phyloP scores from a whole-genome alignment of 2,797 vertebrate species.

The Pteropus rufus region DNA sequence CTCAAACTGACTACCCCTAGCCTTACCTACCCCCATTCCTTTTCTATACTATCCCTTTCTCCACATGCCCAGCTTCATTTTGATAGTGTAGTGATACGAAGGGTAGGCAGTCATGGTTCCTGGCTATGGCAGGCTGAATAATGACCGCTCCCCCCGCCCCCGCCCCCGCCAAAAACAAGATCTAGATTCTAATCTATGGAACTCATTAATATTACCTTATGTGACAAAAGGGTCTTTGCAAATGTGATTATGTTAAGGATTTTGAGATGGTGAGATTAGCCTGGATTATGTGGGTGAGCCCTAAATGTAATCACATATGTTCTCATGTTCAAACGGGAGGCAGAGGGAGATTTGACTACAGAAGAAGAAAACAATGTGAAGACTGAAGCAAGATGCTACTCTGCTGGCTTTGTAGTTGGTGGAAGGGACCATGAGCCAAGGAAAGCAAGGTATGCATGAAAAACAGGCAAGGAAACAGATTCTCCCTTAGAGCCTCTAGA shows the following conservation, averaged over 20 bases:
- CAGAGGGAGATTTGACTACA: background rate
- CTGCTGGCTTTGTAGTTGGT: background rate
- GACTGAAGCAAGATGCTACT: background rate
- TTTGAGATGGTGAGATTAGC: background rate
- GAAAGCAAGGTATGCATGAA: background rate
- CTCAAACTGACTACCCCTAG: accelerated
- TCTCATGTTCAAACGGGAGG: background rate
- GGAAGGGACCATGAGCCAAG: background rate
- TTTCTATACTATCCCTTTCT: background rate
- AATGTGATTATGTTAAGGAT: background rate
- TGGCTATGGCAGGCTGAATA: background rate
- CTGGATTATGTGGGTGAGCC: background rate
- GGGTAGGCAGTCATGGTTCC: background rate
- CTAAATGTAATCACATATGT: background rate
- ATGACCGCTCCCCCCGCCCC: background rate
- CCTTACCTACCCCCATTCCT: background rate
- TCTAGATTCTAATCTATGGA: background rate
- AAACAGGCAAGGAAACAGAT: background rate
- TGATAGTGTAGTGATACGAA: background rate
- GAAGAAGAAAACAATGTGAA: background rate
- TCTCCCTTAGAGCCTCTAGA: background rate
- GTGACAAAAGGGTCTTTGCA: background rate
- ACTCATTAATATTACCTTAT: background rate
- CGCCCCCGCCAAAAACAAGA: too few relatives aligned
- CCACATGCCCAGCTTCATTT: background rate